A percentile compares a stretch with the other conserved stretches of the same genome.
Evolutionary conservation across 2,797 vertebrate species (phyloP).

Genomic region (Ambastaia sidthimunki): DNA sequence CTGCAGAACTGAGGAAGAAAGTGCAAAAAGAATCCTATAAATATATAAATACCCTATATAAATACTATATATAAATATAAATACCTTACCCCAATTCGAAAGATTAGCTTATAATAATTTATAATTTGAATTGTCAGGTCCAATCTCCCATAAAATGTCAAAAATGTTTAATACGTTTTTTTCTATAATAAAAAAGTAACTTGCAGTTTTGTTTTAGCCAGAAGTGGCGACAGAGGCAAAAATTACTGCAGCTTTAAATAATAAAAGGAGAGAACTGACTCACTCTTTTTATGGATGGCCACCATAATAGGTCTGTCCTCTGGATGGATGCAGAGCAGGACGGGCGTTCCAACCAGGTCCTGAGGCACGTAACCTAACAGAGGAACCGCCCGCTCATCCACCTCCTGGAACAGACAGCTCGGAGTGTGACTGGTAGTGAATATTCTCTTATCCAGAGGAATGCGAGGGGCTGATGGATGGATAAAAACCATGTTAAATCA

Average conservation of each 20-base stretch:
- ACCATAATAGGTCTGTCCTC: conserved; percentile 89
- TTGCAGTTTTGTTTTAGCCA: no score
- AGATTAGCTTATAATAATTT: no score
- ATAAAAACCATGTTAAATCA: conserved; percentile 15
- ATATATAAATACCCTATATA: no score
- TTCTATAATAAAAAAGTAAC: no score
- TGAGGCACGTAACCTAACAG: conserved; percentile 90
- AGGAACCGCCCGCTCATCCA: conserved; percentile 89
- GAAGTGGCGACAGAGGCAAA: no score
- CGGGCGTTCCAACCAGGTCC: conserved; percentile 87
- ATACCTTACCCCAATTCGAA: no score
- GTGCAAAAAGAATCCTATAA: neutral
- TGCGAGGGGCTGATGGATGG: conserved; percentile 84
- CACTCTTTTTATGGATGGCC: conserved; percentile 91
- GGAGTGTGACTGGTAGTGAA: conserved; percentile 95
- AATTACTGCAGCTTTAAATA: no score
- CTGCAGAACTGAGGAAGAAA: conserved; percentile 81
- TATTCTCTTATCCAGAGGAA: conserved; percentile 90
- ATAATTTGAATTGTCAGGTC: no score
- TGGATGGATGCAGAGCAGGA: conserved; percentile 87
- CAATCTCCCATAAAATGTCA: neutral
- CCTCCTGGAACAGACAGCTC: conserved; percentile 93
- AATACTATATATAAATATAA: no score
- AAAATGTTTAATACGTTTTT: no score
- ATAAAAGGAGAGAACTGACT: conserved; percentile 60